These are phyloP conservation scores for Drosophila meridiana DNA, from an alignment of 2,888 invertebrate genomes.

Conservation along the genomic window DNA sequence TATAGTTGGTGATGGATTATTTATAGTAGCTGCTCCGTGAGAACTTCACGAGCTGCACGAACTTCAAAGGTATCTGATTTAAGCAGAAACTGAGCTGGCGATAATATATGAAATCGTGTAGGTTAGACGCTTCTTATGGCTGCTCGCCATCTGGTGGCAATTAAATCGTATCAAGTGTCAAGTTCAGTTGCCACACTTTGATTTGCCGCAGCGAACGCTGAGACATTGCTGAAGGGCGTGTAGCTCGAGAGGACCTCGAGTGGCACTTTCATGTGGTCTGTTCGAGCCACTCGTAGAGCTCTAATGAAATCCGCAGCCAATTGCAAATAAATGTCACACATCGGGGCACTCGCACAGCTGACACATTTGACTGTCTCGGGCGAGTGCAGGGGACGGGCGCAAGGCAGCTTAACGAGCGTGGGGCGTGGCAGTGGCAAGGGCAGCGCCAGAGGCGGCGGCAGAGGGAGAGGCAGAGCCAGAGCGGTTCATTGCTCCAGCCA, in stretches of 20 bases:
- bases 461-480: background rate
- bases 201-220: slow-evolving; percentile 41
- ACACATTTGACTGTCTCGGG: slow-evolving; percentile 45
- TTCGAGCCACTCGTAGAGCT: slow-evolving; percentile 41
- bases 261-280: slow-evolving; percentile 31
- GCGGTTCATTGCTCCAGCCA: slow-evolving; percentile 35
- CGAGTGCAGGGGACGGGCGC: slow-evolving; percentile 3
- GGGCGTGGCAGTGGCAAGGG: slow-evolving; percentile 12
- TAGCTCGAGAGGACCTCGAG: slow-evolving; percentile 28
- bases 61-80: slow-evolving; percentile 1
- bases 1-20: background rate
- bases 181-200: slow-evolving; percentile 55
- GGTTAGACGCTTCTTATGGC: background rate
- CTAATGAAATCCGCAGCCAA: slow-evolving; percentile 57
- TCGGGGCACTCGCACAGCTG: slow-evolving; percentile 67
- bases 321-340: slow-evolving; percentile 71
- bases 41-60: background rate
- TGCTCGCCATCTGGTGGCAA: slow-evolving; percentile 12
- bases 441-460: background rate
- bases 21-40: background rate
- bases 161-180: slow-evolving; percentile 45
- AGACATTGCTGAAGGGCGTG: slow-evolving; percentile 16
- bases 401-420: slow-evolving; percentile 1
- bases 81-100: slow-evolving; percentile 3
- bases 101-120: background rate